Evolutionary conservation across 2,797 vertebrate species (phyloP).

Genomic region (Phrynocephalus forsythii): DNA sequence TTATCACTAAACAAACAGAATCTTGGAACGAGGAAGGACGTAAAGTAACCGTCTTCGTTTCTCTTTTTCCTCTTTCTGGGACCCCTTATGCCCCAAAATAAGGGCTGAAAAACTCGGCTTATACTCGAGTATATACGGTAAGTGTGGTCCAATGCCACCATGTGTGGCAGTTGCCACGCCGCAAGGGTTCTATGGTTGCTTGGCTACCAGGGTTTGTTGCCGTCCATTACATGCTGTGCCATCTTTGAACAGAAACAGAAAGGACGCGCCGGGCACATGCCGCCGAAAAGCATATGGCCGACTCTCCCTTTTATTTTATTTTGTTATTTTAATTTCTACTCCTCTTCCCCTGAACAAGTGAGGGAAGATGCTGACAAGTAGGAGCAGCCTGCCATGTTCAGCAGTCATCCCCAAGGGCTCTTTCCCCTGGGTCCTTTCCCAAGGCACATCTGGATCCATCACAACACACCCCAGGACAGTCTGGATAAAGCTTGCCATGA

Average conservation of each 20-base stretch:
- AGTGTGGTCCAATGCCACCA: slow-evolving; percentile 55
- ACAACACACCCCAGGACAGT: slow-evolving; percentile 77
- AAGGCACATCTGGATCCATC: slow-evolving; percentile 83
- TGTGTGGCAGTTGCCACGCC: slow-evolving; percentile 38
- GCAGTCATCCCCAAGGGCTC: slow-evolving; percentile 25
- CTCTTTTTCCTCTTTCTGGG: no score
- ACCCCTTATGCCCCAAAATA: no score
- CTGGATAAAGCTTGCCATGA: slow-evolving; percentile 80
- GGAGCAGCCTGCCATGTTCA: slow-evolving; percentile 28
- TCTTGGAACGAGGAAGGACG: no score
- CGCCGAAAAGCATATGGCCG: background rate
- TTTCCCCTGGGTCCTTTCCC: slow-evolving; percentile 79
- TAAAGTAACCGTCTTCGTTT: no score
- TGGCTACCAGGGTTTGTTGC: slow-evolving; percentile 66
- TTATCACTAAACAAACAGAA: no score
- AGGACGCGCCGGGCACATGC: background rate
- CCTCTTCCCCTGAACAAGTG: background rate
- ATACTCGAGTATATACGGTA: no score
- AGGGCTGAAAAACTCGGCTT: no score
- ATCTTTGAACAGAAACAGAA: background rate
- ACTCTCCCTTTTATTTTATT: background rate
- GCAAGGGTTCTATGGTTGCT: slow-evolving; percentile 70
- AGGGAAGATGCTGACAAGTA: slow-evolving; percentile 57
- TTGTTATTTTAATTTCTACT: background rate
- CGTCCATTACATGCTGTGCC: slow-evolving; percentile 40